Conservation (phyloP, 2,797 vertebrate genomes). For the Manis javanica region DNA sequence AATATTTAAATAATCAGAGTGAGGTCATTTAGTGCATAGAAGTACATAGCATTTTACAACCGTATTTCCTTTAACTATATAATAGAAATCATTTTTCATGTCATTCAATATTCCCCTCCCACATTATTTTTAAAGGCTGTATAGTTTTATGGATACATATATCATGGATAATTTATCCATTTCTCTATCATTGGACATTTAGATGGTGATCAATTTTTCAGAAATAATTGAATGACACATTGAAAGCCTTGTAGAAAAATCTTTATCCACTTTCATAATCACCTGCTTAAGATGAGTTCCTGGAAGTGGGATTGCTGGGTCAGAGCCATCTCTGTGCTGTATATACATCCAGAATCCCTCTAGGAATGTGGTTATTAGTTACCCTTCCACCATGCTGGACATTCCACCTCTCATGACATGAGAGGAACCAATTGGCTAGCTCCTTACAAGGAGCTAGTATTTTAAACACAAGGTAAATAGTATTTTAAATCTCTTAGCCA, state of each 20-base stretch:
- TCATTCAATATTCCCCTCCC: neutral
- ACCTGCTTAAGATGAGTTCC: neutral
- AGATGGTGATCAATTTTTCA: neutral
- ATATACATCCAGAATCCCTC: neutral
- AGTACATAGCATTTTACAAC: neutral
- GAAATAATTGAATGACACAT: neutral
- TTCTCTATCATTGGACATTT: neutral
- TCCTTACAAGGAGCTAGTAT: neutral
- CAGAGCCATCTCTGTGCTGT: neutral
- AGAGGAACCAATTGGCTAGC: neutral
- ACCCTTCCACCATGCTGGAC: neutral
- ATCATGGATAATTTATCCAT: neutral
- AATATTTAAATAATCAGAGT: conserved; percentile 35
- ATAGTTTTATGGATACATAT: neutral
- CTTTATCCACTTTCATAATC: neutral
- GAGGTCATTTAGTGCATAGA: neutral
- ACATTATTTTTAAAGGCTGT: neutral
- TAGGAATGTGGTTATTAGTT: neutral
- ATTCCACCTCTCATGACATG: neutral
- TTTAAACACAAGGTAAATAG: neutral
- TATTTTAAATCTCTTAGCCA: neutral
- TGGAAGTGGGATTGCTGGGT: neutral
- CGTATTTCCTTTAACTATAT: neutral
- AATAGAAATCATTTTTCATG: neutral
- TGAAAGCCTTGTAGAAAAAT: conserved; percentile 40